A percentile compares a stretch with the other conserved stretches of the same genome.
Conservation (phyloP, 2,888 invertebrate genomes). For the Chrysolina oricalcia region DNA sequence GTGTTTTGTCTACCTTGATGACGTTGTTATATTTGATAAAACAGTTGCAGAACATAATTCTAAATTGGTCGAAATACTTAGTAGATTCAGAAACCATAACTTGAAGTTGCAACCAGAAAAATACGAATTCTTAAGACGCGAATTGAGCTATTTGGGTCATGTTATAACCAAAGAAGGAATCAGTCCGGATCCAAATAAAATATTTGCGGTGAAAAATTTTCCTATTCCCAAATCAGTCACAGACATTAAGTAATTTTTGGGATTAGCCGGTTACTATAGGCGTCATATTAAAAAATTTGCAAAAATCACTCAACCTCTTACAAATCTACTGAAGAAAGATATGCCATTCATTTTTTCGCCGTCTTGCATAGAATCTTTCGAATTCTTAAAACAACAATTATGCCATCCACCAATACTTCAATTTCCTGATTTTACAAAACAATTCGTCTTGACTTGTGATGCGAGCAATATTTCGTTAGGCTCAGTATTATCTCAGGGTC, state of each 20-base stretch:
- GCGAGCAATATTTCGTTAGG: slow-evolving; percentile 43
- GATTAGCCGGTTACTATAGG: neutral
- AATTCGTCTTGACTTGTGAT: slow-evolving; percentile 45
- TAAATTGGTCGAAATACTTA: neutral
- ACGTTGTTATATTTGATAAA: neutral
- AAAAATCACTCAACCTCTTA: neutral
- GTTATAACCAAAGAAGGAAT: slow-evolving; percentile 39
- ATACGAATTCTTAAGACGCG: neutral
- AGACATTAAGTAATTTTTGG: slow-evolving; percentile 9
- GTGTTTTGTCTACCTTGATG: slow-evolving; percentile 16
- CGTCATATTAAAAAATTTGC: slow-evolving; percentile 20
- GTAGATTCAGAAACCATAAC: neutral
- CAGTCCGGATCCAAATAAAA: neutral
- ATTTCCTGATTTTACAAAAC: slow-evolving; percentile 45
- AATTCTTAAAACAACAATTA: neutral
- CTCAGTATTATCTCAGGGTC: slow-evolving; percentile 46
- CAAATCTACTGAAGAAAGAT: slow-evolving; percentile 1
- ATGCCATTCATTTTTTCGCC: neutral
- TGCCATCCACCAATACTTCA: slow-evolving; percentile 22
- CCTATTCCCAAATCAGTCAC: slow-evolving; percentile 4
- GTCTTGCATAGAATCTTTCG: neutral
- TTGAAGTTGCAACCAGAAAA: slow-evolving; percentile 3
- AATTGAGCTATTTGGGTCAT: slow-evolving; percentile 47
- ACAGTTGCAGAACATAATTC: slow-evolving; percentile 7
- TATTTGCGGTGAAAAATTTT: neutral